Conservation (phyloP, 2,888 invertebrate species). For the Scaptodrosophila latifasciaeformis region DNA sequence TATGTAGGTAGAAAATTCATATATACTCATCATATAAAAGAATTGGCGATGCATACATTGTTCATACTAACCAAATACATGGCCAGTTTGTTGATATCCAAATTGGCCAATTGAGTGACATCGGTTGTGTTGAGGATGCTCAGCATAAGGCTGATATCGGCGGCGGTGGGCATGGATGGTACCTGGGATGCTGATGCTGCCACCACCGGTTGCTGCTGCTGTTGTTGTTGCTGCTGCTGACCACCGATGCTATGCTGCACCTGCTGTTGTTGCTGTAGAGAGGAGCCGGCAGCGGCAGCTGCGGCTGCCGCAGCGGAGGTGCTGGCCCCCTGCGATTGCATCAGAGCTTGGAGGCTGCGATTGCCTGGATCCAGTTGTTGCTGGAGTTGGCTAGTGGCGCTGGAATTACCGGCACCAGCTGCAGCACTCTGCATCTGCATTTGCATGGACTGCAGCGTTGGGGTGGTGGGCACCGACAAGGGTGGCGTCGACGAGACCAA, state of each 20-base stretch:
- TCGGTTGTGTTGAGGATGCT: slow-evolving; percentile 75
- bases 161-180: slow-evolving; percentile 74
- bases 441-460: slow-evolving; percentile 74
- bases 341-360: slow-evolving; percentile 72
- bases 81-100: slow-evolving; percentile 84
- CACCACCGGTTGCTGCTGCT: slow-evolving; percentile 36
- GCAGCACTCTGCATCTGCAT: slow-evolving; percentile 71
- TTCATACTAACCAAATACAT: slow-evolving; percentile 82
- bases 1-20: slow-evolving; percentile 1
- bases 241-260: slow-evolving; percentile 34
- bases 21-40: slow-evolving; percentile 40
- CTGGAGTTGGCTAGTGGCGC: slow-evolving; percentile 43
- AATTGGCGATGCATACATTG: slow-evolving; percentile 63
- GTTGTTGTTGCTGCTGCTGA: slow-evolving; percentile 49
- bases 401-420: slow-evolving; percentile 39
- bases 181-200: slow-evolving; percentile 50
- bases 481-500: slow-evolving; percentile 74
- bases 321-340: slow-evolving; percentile 69
- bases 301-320: slow-evolving; percentile 71
- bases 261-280: slow-evolving; percentile 54
- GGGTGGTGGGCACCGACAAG: slow-evolving; percentile 73
- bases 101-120: slow-evolving; percentile 81
- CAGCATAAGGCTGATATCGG: slow-evolving; percentile 75
- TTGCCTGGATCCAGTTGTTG: slow-evolving; percentile 60
- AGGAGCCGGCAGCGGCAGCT: slow-evolving; percentile 47